phyloP scores from a whole-genome alignment of 1,140 invertebrate species.

The Heliconius congener region DNA sequence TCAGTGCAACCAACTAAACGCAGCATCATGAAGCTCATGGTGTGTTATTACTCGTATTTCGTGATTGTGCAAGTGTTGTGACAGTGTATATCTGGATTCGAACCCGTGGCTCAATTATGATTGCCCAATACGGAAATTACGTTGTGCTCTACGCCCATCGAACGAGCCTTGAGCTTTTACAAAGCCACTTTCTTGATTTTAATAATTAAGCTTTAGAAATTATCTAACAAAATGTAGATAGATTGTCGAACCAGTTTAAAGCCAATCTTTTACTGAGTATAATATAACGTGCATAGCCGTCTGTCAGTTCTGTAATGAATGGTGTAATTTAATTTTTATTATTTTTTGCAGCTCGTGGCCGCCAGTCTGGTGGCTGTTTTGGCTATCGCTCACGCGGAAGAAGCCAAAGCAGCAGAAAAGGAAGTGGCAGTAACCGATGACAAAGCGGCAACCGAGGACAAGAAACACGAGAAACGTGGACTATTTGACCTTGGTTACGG shows the following conservation, averaged over 20 bases:
- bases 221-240: constrained; percentile 26
- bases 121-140: constrained; percentile 62
- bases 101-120: constrained; percentile 47
- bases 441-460: constrained; percentile 78
- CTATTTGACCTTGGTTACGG: constrained; percentile 81
- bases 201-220: constrained; percentile 24
- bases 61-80: constrained; percentile 58
- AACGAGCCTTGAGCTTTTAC: constrained; percentile 27
- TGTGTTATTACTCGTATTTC: constrained; percentile 62
- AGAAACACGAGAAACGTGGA: constrained; percentile 89
- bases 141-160: constrained; percentile 20
- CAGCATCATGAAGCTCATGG: constrained; percentile 82
- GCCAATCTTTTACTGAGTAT: constrained; percentile 11
- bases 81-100: constrained; percentile 53
- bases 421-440: constrained; percentile 77
- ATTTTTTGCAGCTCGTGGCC: constrained; percentile 76
- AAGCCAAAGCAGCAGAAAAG: constrained; percentile 81
- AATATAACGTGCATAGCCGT: not conserved
- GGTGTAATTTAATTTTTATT: not conserved
- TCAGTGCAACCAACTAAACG: constrained; percentile 79
- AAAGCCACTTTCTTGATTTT: constrained; percentile 27
- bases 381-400: constrained; percentile 78
- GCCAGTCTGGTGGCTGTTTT: constrained; percentile 82
- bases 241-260: constrained; percentile 25
- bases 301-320: not conserved